Evolutionary conservation across 2,888 invertebrate genomes (phyloP).

Genomic region (Cryptocephalus moraei): DNA sequence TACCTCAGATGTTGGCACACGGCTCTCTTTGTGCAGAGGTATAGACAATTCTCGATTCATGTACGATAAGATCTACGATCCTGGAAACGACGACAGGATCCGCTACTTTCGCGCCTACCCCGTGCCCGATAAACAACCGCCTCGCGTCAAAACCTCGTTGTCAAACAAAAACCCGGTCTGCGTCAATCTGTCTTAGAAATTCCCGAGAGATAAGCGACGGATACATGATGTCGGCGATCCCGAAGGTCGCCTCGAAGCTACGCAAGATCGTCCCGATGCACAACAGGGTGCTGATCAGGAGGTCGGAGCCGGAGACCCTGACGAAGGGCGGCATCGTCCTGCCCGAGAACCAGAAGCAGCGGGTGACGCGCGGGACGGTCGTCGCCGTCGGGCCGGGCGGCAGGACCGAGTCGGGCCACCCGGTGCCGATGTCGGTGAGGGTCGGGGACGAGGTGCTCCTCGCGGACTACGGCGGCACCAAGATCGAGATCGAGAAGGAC

Average conservation of each 20-base stretch:
- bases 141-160: too few relatives aligned
- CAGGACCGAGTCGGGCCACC: slow-evolving; percentile 55
- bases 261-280: slow-evolving; percentile 21
- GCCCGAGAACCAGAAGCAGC: slow-evolving; percentile 19
- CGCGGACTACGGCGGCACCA: slow-evolving; percentile 96
- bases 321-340: slow-evolving; percentile 25
- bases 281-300: slow-evolving; percentile 24
- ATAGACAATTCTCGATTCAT: too few relatives aligned
- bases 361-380: slow-evolving; percentile 19
- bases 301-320: slow-evolving; percentile 16
- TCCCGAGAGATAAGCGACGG: too few relatives aligned
- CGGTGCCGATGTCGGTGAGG: slow-evolving; percentile 65
- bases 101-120: neutral
- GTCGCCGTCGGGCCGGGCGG: slow-evolving; percentile 26
- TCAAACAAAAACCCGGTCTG: too few relatives aligned
- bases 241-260: slow-evolving; percentile 11
- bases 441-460: slow-evolving; percentile 88
- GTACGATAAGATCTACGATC: too few relatives aligned
- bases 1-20: too few relatives aligned
- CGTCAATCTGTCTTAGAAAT: too few relatives aligned
- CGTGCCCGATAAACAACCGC: too few relatives aligned
- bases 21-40: too few relatives aligned
- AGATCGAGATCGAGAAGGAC: slow-evolving; percentile 77
- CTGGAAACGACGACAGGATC: neutral
- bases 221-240: slow-evolving; percentile 1